Percentiles rank a stretch among this genome's conserved stretches.
Conservation (phyloP, 2,113 vertebrate species). For the Nycticryphes semicollaris region DNA sequence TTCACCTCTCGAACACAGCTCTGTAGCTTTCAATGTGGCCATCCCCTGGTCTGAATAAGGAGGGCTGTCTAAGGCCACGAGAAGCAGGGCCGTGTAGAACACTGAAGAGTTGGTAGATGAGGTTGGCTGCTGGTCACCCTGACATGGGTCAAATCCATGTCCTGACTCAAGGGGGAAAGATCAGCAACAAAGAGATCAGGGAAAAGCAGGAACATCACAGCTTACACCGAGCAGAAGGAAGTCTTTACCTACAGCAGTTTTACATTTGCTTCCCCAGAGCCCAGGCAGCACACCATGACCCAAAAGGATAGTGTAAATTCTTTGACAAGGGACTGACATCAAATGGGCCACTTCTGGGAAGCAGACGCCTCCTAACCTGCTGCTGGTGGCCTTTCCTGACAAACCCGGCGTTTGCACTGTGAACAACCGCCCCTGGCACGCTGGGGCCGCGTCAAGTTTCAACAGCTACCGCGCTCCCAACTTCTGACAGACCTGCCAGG, state of each 20-base stretch:
- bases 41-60: background rate
- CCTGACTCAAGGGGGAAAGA: too few relatives aligned
- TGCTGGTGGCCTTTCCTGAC: background rate
- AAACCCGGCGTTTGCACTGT: background rate
- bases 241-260: background rate
- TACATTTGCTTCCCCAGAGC: too few relatives aligned
- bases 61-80: background rate
- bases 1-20: background rate
- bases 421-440: background rate
- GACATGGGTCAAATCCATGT: rapidly evolving
- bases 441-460: background rate
- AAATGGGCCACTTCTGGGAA: background rate
- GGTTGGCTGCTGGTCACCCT: background rate
- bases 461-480: background rate
- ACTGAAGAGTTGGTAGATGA: background rate
- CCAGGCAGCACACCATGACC: background rate
- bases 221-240: background rate
- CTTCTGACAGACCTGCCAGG: background rate
- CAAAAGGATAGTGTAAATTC: background rate
- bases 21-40: background rate
- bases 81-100: background rate
- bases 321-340: background rate
- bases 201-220: background rate
- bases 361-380: background rate
- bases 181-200: background rate